Conservation (phyloP, 2,888 invertebrate species). For the Drosophila neotestacea region DNA sequence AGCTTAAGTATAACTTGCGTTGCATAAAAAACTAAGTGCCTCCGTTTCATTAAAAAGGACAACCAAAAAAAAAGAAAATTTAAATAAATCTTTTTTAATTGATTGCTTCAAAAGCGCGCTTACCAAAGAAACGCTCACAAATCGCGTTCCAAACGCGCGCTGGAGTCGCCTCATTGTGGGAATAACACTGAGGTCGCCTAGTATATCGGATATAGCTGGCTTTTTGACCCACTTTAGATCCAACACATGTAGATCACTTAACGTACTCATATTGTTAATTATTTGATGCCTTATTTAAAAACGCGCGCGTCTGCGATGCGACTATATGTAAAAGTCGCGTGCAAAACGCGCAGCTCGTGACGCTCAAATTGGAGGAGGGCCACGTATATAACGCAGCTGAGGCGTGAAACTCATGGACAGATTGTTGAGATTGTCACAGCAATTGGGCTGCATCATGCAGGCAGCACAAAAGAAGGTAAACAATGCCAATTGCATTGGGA, state of each 20-base stretch:
- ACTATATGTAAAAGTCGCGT: not conserved
- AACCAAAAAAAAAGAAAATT: slow-evolving; percentile 33
- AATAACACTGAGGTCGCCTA: slow-evolving; percentile 9
- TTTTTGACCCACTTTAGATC: slow-evolving; percentile 27
- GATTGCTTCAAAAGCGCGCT: slow-evolving; percentile 29
- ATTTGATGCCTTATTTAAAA: slow-evolving; percentile 56
- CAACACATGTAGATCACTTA: slow-evolving; percentile 35
- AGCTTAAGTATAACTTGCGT: slow-evolving; percentile 54
- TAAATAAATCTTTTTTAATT: slow-evolving; percentile 10
- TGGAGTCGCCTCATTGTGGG: slow-evolving; percentile 27
- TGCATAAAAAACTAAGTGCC: slow-evolving; percentile 53
- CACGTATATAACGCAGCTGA: slow-evolving; percentile 90
- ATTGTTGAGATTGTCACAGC: slow-evolving; percentile 91
- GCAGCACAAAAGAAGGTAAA: slow-evolving; percentile 90
- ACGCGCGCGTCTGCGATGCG: slow-evolving; percentile 32
- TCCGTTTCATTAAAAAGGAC: slow-evolving; percentile 36
- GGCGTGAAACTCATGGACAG: slow-evolving; percentile 90
- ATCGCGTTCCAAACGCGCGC: slow-evolving; percentile 34
- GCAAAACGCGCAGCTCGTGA: slow-evolving; percentile 20
- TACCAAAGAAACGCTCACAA: slow-evolving; percentile 13
- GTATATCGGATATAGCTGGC: slow-evolving; percentile 14
- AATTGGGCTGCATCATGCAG: slow-evolving; percentile 90
- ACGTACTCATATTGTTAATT: slow-evolving; percentile 42
- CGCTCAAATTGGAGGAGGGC: slow-evolving; percentile 90
- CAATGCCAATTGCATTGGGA: slow-evolving; percentile 90